Conservation (phyloP, 1,140 invertebrate genomes). For the Hylyphantes graminicola region DNA sequence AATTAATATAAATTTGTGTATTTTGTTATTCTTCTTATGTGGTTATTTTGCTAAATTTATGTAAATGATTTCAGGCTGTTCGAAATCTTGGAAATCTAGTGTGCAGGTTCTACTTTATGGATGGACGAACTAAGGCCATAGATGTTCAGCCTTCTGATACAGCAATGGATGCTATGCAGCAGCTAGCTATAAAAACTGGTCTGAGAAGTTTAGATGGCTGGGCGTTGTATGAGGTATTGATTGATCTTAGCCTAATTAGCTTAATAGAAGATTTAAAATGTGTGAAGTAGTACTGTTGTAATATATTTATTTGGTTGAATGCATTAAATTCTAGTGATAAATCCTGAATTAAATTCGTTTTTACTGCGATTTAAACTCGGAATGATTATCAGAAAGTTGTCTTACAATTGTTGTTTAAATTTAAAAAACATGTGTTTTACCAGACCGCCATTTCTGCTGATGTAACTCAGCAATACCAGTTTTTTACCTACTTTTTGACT, state of each 20-base stretch:
- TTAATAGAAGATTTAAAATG: conserved; percentile 7
- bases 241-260: neutral
- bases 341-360: too few species aligned
- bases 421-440: too few species aligned
- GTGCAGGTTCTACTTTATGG: conserved; percentile 94
- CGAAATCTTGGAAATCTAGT: conserved; percentile 90
- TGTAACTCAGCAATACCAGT: too few species aligned
- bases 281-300: too few species aligned
- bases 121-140: conserved; percentile 94
- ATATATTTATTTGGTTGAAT: too few species aligned
- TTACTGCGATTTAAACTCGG: too few species aligned
- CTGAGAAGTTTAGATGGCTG: conserved; percentile 87
- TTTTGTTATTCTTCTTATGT: neutral
- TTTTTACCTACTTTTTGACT: too few species aligned
- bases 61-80: conserved; percentile 77
- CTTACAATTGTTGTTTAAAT: too few species aligned
- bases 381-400: too few species aligned
- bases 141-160: conserved; percentile 95
- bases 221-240: conserved; percentile 82
- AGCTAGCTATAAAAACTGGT: conserved; percentile 89
- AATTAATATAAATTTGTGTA: neutral
- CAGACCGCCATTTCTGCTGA: too few species aligned
- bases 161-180: conserved; percentile 86
- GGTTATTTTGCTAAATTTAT: too few species aligned
- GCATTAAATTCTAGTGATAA: too few species aligned